Base-by-base conservation (phyloP, 1,140 invertebrate genomes). In the Procambarus virginalis region DNA sequence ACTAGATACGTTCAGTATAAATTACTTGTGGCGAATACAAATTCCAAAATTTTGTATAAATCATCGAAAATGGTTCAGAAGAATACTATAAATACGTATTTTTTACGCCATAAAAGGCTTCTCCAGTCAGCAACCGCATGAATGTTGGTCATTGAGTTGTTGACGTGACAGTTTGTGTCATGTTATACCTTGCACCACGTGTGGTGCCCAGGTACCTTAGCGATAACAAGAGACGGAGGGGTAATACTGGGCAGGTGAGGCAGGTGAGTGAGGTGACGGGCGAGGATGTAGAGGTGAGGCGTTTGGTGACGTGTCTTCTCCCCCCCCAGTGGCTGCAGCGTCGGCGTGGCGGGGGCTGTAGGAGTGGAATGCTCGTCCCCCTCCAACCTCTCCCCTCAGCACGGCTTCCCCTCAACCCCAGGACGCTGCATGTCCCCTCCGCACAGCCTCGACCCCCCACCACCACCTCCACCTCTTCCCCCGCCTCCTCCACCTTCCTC, bases 341-440 rank as follows among this genome's bases (percentile, higher is more conserved):
- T 89, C 22, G 88, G 81, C 81, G 88, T 89, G 55, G 60, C 88
- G 75, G 88, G 88, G 81, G 81, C 88, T 89, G 88, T 89, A 78
- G 88, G 88, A 77, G 88, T 84, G 81, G 88, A 89, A 84, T 89
- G 88, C 77, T 89, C 88, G 88, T 73, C 88, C 82, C 87, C 88
- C 80, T 89, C 88, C 88, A 84, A 84, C 73, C 88, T 89, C 88
- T 89, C 88, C 48, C 88, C 88, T 79, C 80, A 84, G 88, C 88
- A 89, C 82, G 88, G 81, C 46, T 89, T 89, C 81, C 88, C 88
- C 75, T 78, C 88, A 17, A 89, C 88, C 88, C 88, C 88, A 78
- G 88, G 88, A 77, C 88, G 88, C 81, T 89, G 88, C 88, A 89
- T 89, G 88, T 84, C 88, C 88, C 88, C 88, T 84, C 88, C 88